These are phyloP conservation scores for Polydrusus pterygomalis DNA, from an alignment of 2,888 invertebrate species.

Conservation along the genomic window DNA sequence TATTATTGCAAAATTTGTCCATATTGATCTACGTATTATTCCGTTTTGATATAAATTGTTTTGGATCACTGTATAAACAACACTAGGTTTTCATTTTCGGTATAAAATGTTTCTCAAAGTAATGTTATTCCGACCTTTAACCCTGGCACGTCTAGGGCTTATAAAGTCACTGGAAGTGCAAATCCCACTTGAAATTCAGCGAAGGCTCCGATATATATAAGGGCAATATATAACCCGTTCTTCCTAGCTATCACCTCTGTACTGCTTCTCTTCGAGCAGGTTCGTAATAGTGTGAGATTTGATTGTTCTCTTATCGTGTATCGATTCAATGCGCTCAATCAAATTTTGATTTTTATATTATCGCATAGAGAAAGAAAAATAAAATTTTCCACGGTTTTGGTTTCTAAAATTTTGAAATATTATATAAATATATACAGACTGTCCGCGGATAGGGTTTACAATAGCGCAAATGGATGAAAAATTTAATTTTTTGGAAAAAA, in stretches of 20 bases:
- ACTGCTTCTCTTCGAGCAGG: slow-evolving; percentile 2
- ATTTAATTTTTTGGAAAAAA: no score
- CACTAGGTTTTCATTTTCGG: slow-evolving; percentile 1
- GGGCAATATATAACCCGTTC: slow-evolving; percentile 66
- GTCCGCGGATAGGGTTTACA: no score
- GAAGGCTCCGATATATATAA: slow-evolving; percentile 64
- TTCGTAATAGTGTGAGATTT: background rate
- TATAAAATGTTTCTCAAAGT: slow-evolving; percentile 18
- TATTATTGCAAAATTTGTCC: no score
- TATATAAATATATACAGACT: no score
- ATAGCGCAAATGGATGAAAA: no score
- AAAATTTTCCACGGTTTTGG: no score
- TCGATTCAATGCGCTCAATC: no score
- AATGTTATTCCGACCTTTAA: slow-evolving; percentile 24
- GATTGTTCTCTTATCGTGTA: background rate
- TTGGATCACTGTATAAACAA: background rate
- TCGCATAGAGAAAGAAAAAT: no score
- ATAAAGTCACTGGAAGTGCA: slow-evolving; percentile 56
- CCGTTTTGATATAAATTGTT: background rate
- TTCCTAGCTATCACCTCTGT: slow-evolving; percentile 50
- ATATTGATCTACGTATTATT: background rate
- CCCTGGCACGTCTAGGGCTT: slow-evolving; percentile 32
- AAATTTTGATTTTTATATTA: no score
- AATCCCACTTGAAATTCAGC: slow-evolving; percentile 67
- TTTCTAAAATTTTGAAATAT: no score